Evolutionary conservation across 2,888 invertebrate genomes (phyloP), one percentile per base, ranked within the genome.

Genomic region (Priocnemis perturbator): DNA sequence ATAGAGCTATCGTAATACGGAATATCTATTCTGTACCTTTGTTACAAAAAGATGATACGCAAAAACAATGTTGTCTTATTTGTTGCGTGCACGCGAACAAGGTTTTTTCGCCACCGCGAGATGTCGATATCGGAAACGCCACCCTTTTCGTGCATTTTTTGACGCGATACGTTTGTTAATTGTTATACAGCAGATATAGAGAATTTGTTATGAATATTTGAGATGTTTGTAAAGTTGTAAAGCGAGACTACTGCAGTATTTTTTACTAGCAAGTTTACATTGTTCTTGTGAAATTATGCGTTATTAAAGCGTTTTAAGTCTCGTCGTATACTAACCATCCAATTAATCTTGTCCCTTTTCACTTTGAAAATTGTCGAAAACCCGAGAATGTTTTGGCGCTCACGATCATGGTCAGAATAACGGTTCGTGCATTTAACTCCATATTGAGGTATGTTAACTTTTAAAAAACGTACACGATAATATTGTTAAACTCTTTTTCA

Each of bases 91-190:
- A 26, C 19, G 68, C 47, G 52, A 64, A 58, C 50, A 67, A 68
- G 60, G 67, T 62, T 64, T 66, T 64, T 56, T 37, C 60, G 30
- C 21, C 30, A 21, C 62, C 58, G 66, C 60, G 61, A 65, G 30
- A 44, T 65, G 37, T 37, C 37, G 37, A 37, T 37, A 37, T 37
- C 37, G 7, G 1, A 37, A 37, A 2, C 4, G 11, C 14, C 7
- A 37, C 37, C 37, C 37, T 37, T 37, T 37, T 37, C 37, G 63
- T 79, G 73, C 65, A 73, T 69, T 78, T 63, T 67, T 37, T 60
- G 30, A 19, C 55, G 50, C 37, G n/a, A 37, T 66, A 81, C 55
- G 66, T 63, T 73, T 78, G 81, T 79, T 81, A 55, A 73, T 81
- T 79, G 78, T 79, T 81, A n/a, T n/a, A 60, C 59, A 47, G 76